Base-by-base conservation (phyloP, 1,140 invertebrate genomes). In the Drosophila lacertosa region DNA sequence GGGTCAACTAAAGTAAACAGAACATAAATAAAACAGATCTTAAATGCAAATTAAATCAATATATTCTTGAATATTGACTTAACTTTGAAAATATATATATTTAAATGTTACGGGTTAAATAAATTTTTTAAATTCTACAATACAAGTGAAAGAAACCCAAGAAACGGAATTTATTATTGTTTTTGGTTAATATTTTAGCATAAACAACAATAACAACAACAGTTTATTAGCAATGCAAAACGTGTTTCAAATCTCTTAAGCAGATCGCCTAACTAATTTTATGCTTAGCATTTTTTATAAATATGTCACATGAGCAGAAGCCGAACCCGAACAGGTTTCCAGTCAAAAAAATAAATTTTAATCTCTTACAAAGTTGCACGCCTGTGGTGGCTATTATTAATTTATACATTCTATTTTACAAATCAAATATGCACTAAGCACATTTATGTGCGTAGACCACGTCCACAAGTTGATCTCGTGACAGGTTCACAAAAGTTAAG, bases 331-430 rank as follows among this genome's bases (percentile, higher is more conserved):
- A 65, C 67, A 35, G 35, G 67, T 70, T 69, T 53, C 0, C 9
- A 29, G 44, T 10, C 44, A 53, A 45, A 45, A 11, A 62, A 60
- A 45, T 47, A 45, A 42, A 67, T 53, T 32, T 47, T 53, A 42
- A 67, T 53, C 39, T 68, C 20, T 63, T 68, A 68, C 65, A 69
- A 57, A 29, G 42, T 48, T 55, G 51, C 40, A 54, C 29, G 40
- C 29, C 29, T 15, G 18, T n/a, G n/a, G n/a, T 18, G 11, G 22
- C 13, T 22, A 40, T 42, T 44, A 48, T 24, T 16, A 50, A 65
- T 50, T 57, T 55, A 54, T 55, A 32, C 22, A 63, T 55, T 69
- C 50, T 55, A 26, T 45, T 47, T 55, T 26, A 53, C 20, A 63
- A 45, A 47, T 69, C 32, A 48, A 47, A 32, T 60, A 53, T 60